phyloP scores from a whole-genome alignment of 2,113 vertebrate species.

The Myrmecobius fasciatus region DNA sequence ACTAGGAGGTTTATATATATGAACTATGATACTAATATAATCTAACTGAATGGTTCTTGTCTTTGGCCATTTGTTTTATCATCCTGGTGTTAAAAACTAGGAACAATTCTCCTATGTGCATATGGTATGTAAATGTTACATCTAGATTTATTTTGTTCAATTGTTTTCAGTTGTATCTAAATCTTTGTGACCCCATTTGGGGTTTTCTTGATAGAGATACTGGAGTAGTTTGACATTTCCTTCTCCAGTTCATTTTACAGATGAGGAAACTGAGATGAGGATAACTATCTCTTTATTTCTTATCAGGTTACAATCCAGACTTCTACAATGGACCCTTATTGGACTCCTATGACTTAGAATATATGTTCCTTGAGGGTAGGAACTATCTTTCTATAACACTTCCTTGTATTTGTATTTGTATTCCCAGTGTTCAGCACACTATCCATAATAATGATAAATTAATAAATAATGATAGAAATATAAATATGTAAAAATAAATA shows the following conservation, averaged over 20 bases:
- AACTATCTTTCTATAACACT: not conserved
- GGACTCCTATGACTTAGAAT: not conserved
- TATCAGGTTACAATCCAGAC: not conserved
- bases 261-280: not conserved
- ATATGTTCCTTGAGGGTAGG: not conserved
- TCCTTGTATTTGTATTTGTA: not conserved
- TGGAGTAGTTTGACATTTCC: not conserved
- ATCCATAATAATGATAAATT: not conserved
- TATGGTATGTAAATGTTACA: not conserved
- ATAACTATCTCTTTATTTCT: not conserved
- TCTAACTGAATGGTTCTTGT: constrained; percentile 35
- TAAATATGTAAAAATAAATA: too few species aligned
- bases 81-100: constrained; percentile 41
- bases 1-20: not conserved
- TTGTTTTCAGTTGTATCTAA: not conserved
- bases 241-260: constrained; percentile 13
- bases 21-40: not conserved
- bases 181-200: not conserved
- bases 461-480: too few species aligned
- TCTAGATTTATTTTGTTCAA: not conserved
- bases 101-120: not conserved
- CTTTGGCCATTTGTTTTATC: constrained; percentile 7
- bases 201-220: not conserved
- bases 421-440: not conserved
- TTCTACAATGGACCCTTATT: not conserved